Conservation (phyloP, 2,113 vertebrate genomes). For the Dinomys branickii region DNA sequence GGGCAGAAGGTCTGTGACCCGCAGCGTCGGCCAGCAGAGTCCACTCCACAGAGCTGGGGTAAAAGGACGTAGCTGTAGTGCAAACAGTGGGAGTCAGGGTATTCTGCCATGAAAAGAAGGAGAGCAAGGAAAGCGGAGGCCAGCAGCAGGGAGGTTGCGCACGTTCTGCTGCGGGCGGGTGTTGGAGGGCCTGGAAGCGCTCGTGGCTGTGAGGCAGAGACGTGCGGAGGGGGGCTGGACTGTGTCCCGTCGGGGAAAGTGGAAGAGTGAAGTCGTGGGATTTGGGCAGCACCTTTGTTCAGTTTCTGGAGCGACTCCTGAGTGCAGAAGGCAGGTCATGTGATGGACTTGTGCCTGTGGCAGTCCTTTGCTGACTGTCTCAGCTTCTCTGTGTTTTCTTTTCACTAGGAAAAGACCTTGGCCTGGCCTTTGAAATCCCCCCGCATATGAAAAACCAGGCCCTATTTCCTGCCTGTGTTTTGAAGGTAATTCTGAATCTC, state of each 20-base stretch:
- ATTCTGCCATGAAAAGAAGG: neutral
- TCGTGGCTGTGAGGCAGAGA: neutral
- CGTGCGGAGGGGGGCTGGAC: neutral
- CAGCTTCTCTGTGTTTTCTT: neutral
- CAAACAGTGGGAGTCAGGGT: neutral
- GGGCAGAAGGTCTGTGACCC: neutral
- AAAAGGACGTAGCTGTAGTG: neutral
- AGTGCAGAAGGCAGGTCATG: neutral
- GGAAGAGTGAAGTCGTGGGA: too few species aligned
- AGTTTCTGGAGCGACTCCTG: neutral
- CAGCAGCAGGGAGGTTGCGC: neutral
- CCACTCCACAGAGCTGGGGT: neutral
- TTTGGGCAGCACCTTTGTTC: neutral
- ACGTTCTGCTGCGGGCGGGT: neutral
- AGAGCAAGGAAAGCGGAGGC: neutral
- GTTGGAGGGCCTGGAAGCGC: neutral
- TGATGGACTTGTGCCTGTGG: rapidly evolving
- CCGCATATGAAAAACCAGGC: constrained; percentile 92
- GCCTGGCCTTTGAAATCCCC: constrained; percentile 95
- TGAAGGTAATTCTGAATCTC: constrained; percentile 91
- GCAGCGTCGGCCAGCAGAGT: neutral
- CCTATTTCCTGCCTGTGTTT: constrained; percentile 96
- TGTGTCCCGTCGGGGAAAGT: neutral
- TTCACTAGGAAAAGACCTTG: constrained; percentile 93
- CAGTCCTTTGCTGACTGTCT: neutral